Conservation (phyloP, 2,888 invertebrate genomes). For the Marasmarcha lunaedactyla region DNA sequence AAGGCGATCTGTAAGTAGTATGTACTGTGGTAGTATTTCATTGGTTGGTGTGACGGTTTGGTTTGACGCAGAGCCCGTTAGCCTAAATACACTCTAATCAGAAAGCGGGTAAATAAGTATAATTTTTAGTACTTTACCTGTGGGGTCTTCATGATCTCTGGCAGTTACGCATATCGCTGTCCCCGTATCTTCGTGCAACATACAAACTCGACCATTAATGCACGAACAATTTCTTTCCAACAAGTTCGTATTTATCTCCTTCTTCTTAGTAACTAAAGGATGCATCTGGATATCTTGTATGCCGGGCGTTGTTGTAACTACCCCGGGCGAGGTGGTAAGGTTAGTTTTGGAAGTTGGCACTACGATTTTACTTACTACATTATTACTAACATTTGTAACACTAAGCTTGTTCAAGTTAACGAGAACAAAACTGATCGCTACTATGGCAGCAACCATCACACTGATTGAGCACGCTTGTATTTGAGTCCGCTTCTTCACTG, state of each 20-base stretch:
- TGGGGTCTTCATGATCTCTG: conserved; percentile 68
- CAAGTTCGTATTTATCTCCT: conserved; percentile 47
- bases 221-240: conserved; percentile 62
- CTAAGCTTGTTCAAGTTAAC: conserved; percentile 58
- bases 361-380: conserved; percentile 48
- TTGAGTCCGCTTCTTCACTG: conserved; percentile 57
- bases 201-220: conserved; percentile 72
- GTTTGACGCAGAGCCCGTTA: no score
- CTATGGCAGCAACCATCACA: conserved; percentile 62
- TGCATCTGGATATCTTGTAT: conserved; percentile 56
- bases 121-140: no score
- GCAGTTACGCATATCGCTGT: conserved; percentile 68
- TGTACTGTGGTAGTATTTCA: no score
- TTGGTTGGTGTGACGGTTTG: no score
- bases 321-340: conserved; percentile 34
- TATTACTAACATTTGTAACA: conserved; percentile 36
- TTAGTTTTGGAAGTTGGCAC: conserved; percentile 51
- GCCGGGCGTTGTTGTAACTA: conserved; percentile 49
- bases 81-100: no score
- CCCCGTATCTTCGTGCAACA: conserved; percentile 71
- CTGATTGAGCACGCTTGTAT: conserved; percentile 67
- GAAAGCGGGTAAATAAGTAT: no score
- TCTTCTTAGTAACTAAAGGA: conserved; percentile 39
- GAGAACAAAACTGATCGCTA: conserved; percentile 62
- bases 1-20: no score